phyloP scores from a whole-genome alignment of 2,888 invertebrate species.

The Ennomos quercinarius region DNA sequence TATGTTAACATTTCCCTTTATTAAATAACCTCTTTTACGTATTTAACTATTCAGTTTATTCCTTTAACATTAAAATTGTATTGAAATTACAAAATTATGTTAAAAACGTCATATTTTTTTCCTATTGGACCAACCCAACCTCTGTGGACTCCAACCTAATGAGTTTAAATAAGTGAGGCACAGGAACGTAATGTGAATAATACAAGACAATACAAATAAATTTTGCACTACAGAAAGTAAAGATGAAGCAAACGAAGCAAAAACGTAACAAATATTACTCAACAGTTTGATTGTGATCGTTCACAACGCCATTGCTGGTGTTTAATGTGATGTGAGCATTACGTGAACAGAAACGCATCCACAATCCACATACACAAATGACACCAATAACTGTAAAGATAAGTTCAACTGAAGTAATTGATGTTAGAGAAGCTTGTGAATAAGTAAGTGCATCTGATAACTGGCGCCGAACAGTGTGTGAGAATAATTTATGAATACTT shows the following conservation, averaged over 20 bases:
- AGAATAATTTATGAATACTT: conserved; percentile 56
- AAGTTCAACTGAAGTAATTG: conserved; percentile 67
- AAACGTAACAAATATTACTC: conserved; percentile 50
- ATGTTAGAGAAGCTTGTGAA: conserved; percentile 53
- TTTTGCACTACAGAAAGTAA: conserved; percentile 34
- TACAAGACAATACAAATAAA: conserved; percentile 3
- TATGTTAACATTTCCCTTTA: no score
- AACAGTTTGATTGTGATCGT: conserved; percentile 54
- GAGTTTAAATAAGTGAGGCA: no score
- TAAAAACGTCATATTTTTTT: no score
- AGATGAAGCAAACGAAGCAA: conserved; percentile 45
- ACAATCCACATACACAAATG: conserved; percentile 50
- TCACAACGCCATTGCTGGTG: conserved; percentile 44
- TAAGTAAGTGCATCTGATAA: conserved; percentile 57
- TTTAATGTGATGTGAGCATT: conserved; percentile 38
- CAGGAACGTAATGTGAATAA: not conserved
- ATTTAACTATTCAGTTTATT: no score
- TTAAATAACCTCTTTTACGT: no score
- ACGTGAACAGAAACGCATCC: conserved; percentile 13
- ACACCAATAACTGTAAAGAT: conserved; percentile 48
- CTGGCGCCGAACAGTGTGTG: conserved; percentile 48
- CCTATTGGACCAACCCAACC: no score
- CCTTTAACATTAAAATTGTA: no score
- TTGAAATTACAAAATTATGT: no score
- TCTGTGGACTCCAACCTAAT: no score